Base-by-base conservation (phyloP, 2,113 vertebrate genomes). In the Formicarius rufipectus region DNA sequence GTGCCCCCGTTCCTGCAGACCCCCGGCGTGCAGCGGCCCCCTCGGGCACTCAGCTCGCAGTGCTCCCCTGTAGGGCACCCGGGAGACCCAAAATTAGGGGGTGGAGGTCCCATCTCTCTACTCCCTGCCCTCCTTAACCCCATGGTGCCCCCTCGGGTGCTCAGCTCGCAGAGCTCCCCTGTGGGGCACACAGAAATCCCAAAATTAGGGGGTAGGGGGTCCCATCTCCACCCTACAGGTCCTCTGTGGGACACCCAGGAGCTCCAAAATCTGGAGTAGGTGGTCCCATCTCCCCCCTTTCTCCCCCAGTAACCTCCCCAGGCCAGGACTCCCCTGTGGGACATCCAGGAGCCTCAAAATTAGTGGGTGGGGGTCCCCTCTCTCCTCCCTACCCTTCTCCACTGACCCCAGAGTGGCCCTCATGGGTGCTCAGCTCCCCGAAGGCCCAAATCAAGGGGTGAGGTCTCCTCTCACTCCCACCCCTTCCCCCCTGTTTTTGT, bases 1-100 rank as follows among this genome's bases (percentile, higher is more conserved):
- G 98, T 97, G 72, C 99, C 99, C 1, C 98, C 98, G 1, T 99
- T 99, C 94, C 94, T 99, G 96, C 99, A 99, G 94, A 99, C 98
- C 1, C 98, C 99, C 0, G 97, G 97, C 3, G 97, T 97, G 58
- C 99, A 99, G 73, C 99, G 99, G 35, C 99, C 99, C 0, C 98
- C 98, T 49, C 98, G 98, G 59, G 98, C 97, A 2, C 98, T 99
- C 97, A 99, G 97, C 95, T 99, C 98, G 4, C 99, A 99, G 90
- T 97, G 98, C 50, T 99, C 98, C 19, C 99, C 99, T 90, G 72
- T 19, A 12, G 12, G 72, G 83, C 35, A 80, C 9, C 17, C 42
- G 19, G 66, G 69, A 42, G 19, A 53, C 69, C 59, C 35, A 6
- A 58, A 73, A 66, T 22, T 12, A 27, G 14, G 50, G 21, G 49